phyloP scores from a whole-genome alignment of 1,140 invertebrate genomes.

The Trichonephila clavipes region DNA sequence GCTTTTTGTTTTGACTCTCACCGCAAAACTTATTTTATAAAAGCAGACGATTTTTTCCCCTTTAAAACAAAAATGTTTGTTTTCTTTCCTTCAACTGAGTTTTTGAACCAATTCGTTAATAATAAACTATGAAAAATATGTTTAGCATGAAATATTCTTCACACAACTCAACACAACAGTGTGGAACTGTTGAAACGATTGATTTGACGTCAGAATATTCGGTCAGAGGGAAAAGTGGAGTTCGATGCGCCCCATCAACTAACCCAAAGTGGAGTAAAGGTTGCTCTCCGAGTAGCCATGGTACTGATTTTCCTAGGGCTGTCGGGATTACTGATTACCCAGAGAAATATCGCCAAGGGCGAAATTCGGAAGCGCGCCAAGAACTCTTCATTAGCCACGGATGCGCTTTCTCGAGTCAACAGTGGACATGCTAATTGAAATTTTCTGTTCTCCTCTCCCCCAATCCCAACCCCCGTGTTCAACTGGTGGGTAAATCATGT shows the following conservation, averaged over 20 bases:
- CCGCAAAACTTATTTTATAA: not conserved
- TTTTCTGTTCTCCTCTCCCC: not conserved
- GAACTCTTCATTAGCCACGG: slow-evolving; percentile 35
- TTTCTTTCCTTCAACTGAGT: not conserved
- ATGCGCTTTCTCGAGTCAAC: not conserved
- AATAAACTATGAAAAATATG: not conserved
- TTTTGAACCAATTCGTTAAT: not conserved
- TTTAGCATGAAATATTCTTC: not conserved
- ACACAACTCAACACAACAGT: not conserved
- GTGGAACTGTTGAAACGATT: slow-evolving; percentile 22
- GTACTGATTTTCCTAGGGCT: slow-evolving; percentile 76
- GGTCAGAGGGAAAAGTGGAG: slow-evolving; percentile 16
- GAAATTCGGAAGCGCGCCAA: slow-evolving; percentile 59
- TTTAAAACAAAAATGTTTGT: not conserved
- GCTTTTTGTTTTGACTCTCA: not conserved
- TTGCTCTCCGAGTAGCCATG: slow-evolving; percentile 60
- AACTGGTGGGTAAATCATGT: slow-evolving; percentile 35
- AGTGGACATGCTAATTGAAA: slow-evolving; percentile 36
- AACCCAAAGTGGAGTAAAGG: slow-evolving; percentile 71
- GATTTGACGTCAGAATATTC: slow-evolving; percentile 44
- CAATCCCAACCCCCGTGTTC: not conserved
- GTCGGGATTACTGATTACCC: slow-evolving; percentile 67
- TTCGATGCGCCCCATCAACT: slow-evolving; percentile 63
- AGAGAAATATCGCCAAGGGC: slow-evolving; percentile 68
- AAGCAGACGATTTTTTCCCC: slow-evolving; percentile 11